Evolutionary conservation across 2,113 vertebrate species (phyloP).

Genomic region (Todiramphus chloris): DNA sequence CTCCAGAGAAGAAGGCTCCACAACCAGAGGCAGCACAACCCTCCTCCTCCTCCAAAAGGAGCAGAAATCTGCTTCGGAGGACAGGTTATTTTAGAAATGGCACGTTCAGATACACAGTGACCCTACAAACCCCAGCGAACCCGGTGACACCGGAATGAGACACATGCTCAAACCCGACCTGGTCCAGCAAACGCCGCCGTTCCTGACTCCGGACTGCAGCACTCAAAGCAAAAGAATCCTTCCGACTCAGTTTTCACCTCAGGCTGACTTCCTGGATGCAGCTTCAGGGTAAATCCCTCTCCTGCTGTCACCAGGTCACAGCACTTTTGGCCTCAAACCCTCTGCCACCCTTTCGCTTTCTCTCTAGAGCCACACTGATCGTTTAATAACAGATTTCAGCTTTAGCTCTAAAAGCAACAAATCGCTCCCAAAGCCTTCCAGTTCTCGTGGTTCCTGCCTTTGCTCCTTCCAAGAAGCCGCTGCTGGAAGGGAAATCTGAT

Average conservation of each 20-base stretch:
- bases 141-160: rapidly evolving
- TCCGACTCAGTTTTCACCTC: neutral
- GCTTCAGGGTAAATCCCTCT: neutral
- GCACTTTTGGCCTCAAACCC: neutral
- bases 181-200: neutral
- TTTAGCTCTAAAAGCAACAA: neutral
- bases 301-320: neutral
- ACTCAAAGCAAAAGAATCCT: neutral
- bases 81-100: neutral
- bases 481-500: neutral
- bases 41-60: neutral
- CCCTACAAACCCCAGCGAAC: neutral
- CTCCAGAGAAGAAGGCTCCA: too few relatives aligned
- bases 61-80: rapidly evolving
- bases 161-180: neutral
- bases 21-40: neutral
- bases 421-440: neutral
- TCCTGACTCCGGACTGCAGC: neutral
- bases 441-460: neutral
- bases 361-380: neutral
- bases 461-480: neutral
- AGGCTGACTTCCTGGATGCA: neutral
- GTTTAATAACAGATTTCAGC: neutral
- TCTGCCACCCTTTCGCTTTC: neutral
- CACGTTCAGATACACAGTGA: rapidly evolving